Evolutionary conservation across 2,113 vertebrate genomes (phyloP).

Genomic region (Channa argus): DNA sequence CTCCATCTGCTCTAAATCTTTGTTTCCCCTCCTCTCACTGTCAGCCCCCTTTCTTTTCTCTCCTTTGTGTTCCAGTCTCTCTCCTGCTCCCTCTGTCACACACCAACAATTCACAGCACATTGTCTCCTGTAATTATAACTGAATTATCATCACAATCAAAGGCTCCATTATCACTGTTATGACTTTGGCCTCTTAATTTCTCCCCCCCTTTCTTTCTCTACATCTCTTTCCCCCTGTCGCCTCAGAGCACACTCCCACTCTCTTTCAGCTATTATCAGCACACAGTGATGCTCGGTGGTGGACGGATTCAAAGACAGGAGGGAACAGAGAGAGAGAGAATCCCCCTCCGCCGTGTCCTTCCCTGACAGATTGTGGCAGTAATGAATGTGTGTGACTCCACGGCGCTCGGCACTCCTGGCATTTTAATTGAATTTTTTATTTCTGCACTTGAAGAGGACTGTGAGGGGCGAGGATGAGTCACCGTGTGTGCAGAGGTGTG

Average conservation of each 20-base stretch:
- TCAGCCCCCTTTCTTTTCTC: neutral
- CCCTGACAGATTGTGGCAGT: slow-evolving; percentile 47
- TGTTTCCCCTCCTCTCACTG: neutral
- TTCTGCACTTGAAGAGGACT: slow-evolving; percentile 34
- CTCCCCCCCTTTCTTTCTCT: neutral
- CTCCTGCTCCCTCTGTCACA: neutral
- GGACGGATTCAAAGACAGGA: neutral
- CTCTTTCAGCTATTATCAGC: slow-evolving; percentile 18
- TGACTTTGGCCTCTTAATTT: slow-evolving; percentile 51
- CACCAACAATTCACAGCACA: neutral
- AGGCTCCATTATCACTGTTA: slow-evolving; percentile 55
- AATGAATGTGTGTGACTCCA: slow-evolving; percentile 60
- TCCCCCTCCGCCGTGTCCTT: slow-evolving; percentile 4
- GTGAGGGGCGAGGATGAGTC: slow-evolving; percentile 13
- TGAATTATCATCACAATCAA: slow-evolving; percentile 62
- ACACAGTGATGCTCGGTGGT: neutral
- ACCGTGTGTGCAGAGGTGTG: slow-evolving; percentile 7
- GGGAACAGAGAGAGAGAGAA: neutral
- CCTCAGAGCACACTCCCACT: neutral
- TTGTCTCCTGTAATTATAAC: slow-evolving; percentile 50
- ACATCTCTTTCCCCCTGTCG: neutral
- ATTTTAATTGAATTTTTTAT: slow-evolving; percentile 73
- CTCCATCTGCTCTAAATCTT: neutral
- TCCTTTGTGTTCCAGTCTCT: neutral
- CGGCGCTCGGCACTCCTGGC: slow-evolving; percentile 33